These are phyloP conservation scores for Leptinotarsa undecemlineata DNA, from an alignment of 1,140 invertebrate species.

Conservation along the genomic window DNA sequence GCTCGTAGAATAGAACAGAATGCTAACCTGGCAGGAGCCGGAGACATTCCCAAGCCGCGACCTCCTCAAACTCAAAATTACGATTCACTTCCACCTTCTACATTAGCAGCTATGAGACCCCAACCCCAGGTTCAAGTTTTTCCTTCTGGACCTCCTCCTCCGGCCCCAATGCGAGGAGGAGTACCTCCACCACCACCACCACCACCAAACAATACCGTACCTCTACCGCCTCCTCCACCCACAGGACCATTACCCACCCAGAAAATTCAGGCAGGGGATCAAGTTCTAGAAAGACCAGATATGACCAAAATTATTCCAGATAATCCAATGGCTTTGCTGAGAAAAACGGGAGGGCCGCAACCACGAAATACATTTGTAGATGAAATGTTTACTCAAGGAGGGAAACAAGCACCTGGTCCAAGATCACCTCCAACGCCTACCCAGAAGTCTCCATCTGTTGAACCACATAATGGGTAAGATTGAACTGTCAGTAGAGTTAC, in stretches of 20 bases:
- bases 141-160: conserved; percentile 62
- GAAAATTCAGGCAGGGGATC: conserved; percentile 55
- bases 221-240: conserved; percentile 62
- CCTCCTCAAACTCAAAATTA: conserved; percentile 51
- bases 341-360: conserved; percentile 57
- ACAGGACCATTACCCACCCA: conserved; percentile 56
- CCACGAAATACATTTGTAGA: conserved; percentile 50
- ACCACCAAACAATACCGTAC: conserved; percentile 54
- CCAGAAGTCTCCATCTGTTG: conserved; percentile 50
- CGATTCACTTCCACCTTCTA: conserved; percentile 57
- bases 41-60: conserved; percentile 54
- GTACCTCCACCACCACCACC: conserved; percentile 51
- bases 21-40: conserved; percentile 64
- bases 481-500: neutral
- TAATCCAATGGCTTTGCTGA: conserved; percentile 64
- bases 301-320: conserved; percentile 67
- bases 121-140: conserved; percentile 73
- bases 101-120: conserved; percentile 63
- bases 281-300: conserved; percentile 62
- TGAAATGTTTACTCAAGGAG: conserved; percentile 34
- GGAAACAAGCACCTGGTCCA: conserved; percentile 17
- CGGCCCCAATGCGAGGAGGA: conserved; percentile 45
- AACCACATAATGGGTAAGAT: conserved; percentile 33
- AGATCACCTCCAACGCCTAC: conserved; percentile 57
- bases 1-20: conserved; percentile 75